Percentiles rank a stretch among this genome's conserved stretches.
Conservation (phyloP, 2,888 invertebrate genomes). For the Desoria tigrina region DNA sequence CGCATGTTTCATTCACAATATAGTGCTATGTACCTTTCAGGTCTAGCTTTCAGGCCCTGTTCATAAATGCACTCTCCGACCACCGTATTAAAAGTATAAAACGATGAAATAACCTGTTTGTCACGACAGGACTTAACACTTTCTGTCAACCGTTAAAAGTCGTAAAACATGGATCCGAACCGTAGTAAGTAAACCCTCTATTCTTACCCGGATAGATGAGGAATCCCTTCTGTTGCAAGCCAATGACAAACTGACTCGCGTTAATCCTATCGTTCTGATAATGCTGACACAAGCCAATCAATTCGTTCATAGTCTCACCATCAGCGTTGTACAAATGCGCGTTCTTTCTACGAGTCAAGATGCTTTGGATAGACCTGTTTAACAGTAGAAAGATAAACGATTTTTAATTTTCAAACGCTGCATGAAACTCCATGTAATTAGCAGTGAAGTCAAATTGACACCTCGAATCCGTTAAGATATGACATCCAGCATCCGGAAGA, state of each 20-base stretch:
- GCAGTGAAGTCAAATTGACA: slow-evolving; percentile 6
- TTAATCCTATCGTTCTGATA: slow-evolving; percentile 43
- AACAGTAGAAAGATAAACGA: too few relatives aligned
- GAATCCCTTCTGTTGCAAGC: slow-evolving; percentile 35
- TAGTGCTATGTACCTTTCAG: too few relatives aligned
- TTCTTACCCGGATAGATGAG: slow-evolving; percentile 49
- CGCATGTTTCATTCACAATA: too few relatives aligned
- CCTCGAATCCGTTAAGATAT: slow-evolving; percentile 33
- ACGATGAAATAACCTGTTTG: too few relatives aligned
- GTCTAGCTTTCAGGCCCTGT: too few relatives aligned
- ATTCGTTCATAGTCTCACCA: slow-evolving; percentile 32
- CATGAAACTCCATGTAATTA: background rate
- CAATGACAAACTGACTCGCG: slow-evolving; percentile 40
- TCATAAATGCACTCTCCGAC: too few relatives aligned
- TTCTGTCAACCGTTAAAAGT: too few relatives aligned
- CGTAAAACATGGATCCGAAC: too few relatives aligned
- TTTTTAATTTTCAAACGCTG: background rate
- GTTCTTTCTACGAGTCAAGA: background rate
- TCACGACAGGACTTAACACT: too few relatives aligned
- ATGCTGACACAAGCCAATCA: slow-evolving; percentile 38
- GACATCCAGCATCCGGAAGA: slow-evolving; percentile 43
- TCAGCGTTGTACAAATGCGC: slow-evolving; percentile 27
- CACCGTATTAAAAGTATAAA: too few relatives aligned
- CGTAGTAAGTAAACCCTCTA: too few relatives aligned
- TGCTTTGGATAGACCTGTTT: background rate